Evolutionary conservation across 1,140 invertebrate genomes (phyloP).

Genomic region (Zaprionus tsacasi): DNA sequence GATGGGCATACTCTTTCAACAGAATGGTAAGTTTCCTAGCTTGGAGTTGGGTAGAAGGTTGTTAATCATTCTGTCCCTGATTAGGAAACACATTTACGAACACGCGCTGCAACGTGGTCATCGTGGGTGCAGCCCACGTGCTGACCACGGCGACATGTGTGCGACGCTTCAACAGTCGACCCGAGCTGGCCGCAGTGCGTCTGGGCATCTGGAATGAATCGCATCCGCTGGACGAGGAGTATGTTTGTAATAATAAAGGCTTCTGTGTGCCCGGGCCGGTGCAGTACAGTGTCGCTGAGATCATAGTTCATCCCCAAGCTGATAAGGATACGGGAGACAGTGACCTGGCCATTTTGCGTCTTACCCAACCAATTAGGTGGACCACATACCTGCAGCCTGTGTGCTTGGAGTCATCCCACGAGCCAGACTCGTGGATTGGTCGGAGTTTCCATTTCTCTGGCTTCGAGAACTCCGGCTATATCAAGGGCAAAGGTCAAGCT

Average conservation of each 20-base stretch:
- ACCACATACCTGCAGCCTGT: constrained; percentile 49
- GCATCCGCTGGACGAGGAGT: constrained; percentile 18
- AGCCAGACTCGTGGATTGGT: constrained; percentile 48
- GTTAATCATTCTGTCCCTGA: too few species aligned
- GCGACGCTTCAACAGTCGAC: constrained; percentile 25
- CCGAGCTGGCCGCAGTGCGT: constrained; percentile 31
- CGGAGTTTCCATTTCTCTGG: constrained; percentile 57
- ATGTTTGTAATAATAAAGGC: constrained; percentile 51
- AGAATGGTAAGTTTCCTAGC: constrained; percentile 21
- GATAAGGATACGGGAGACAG: constrained; percentile 58
- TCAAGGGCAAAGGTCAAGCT: constrained; percentile 48
- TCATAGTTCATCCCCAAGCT: constrained; percentile 50
- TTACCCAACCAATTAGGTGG: constrained; percentile 38
- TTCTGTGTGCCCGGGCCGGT: constrained; percentile 59
- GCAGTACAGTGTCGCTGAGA: constrained; percentile 29
- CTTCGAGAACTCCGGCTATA: constrained; percentile 12
- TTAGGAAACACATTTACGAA: constrained; percentile 19
- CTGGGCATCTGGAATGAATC: constrained; percentile 53
- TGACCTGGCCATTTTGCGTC: constrained; percentile 54
- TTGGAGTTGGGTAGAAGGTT: too few species aligned
- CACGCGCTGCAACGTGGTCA: constrained; percentile 48
- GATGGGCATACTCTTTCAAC: constrained; percentile 48
- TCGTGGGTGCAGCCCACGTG: constrained; percentile 47
- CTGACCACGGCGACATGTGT: constrained; percentile 56
- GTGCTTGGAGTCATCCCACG: constrained; percentile 39